These are phyloP conservation scores for Stigmatopora argus DNA, from an alignment of 2,113 vertebrate genomes.

Conservation along the genomic window DNA sequence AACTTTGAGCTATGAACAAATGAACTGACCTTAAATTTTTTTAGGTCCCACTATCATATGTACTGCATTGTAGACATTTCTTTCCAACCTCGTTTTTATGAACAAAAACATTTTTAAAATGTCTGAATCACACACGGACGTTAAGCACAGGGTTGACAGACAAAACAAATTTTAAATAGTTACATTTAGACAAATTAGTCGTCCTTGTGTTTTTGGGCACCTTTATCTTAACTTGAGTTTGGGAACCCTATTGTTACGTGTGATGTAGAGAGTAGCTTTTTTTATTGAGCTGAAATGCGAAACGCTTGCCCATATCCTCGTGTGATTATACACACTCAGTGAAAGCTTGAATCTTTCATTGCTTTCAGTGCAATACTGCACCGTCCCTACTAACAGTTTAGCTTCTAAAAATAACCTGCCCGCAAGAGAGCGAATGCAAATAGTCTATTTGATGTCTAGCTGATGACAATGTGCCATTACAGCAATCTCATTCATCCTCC, in stretches of 20 bases:
- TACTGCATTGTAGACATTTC: no score
- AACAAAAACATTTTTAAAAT: constrained; percentile 25
- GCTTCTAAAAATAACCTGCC: constrained; percentile 58
- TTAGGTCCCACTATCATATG: not conserved
- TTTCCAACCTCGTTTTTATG: not conserved
- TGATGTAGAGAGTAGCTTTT: not conserved
- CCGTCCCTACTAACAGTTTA: constrained; percentile 58
- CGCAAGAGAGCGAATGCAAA: constrained; percentile 43
- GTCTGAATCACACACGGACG: constrained; percentile 10
- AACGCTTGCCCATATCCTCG: constrained; percentile 26
- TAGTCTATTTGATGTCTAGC: constrained; percentile 39
- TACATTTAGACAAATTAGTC: constrained; percentile 22
- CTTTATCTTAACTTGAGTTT: constrained; percentile 16
- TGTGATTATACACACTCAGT: constrained; percentile 51
- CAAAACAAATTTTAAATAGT: constrained; percentile 22
- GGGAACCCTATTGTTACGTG: constrained; percentile 7
- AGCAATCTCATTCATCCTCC: constrained; percentile 13
- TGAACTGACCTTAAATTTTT: not conserved
- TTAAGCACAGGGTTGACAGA: constrained; percentile 8
- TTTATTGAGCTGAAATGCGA: constrained; percentile 27
- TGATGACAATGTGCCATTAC: constrained; percentile 26
- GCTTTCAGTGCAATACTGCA: constrained; percentile 44
- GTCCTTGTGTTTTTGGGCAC: constrained; percentile 28
- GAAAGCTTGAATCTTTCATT: constrained; percentile 62
- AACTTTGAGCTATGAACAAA: no score